Conservation (phyloP, 2,797 vertebrate genomes). For the Varecia variegata region DNA sequence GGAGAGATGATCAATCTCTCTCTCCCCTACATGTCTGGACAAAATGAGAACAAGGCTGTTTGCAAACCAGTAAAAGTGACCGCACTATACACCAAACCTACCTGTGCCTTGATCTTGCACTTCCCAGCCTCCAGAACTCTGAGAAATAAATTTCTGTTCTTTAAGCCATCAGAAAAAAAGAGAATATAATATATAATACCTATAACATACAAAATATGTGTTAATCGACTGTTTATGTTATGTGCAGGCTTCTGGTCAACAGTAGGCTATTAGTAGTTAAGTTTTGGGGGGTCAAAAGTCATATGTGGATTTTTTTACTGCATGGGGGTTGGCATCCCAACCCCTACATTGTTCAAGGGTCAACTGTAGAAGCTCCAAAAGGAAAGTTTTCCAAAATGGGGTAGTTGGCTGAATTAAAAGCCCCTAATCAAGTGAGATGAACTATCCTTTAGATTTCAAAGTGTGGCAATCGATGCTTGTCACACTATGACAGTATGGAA, state of each 20-base stretch:
- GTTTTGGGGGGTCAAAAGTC: neutral
- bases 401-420: neutral
- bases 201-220: neutral
- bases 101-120: neutral
- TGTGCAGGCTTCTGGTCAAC: neutral
- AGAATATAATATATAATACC: neutral
- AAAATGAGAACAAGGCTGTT: neutral
- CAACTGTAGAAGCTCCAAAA: neutral
- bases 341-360: neutral
- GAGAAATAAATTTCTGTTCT: neutral
- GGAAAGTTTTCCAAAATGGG: neutral
- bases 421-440: neutral
- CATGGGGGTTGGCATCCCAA: neutral
- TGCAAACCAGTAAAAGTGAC: neutral
- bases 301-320: neutral
- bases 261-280: neutral
- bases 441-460: neutral
- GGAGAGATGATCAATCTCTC: neutral
- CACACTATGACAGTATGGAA: too few species aligned
- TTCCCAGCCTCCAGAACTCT: neutral
- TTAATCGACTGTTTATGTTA: neutral
- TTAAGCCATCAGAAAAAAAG: neutral
- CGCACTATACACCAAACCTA: neutral
- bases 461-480: neutral
- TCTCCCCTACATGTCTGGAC: neutral